Evolutionary conservation across 2,888 invertebrate species (phyloP).

Genomic region (Aromia moschata): DNA sequence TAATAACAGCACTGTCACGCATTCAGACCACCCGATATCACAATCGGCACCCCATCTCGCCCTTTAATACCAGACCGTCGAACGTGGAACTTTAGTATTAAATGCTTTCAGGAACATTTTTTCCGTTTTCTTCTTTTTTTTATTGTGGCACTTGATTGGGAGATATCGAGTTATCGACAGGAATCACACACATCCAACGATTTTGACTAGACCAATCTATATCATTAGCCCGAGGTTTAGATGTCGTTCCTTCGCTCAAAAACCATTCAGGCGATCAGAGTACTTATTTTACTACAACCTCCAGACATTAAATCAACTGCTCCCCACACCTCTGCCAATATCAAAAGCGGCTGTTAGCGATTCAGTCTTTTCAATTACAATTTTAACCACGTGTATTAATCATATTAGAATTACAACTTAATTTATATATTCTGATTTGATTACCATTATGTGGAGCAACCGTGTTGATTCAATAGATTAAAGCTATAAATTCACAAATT

Average conservation of each 20-base stretch:
- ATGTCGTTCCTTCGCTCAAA: slow-evolving; percentile 49
- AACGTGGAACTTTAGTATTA: slow-evolving; percentile 54
- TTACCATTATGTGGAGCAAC: slow-evolving; percentile 20
- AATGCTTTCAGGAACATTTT: slow-evolving; percentile 66
- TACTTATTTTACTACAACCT: slow-evolving; percentile 38
- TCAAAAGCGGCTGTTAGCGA: slow-evolving; percentile 16
- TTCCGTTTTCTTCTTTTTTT: slow-evolving; percentile 45
- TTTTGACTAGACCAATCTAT: slow-evolving; percentile 58
- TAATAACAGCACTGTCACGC: slow-evolving; percentile 44
- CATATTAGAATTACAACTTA: slow-evolving; percentile 24
- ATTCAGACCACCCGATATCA: slow-evolving; percentile 57
- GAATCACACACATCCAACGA: slow-evolving; percentile 45
- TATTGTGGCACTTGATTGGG: slow-evolving; percentile 62
- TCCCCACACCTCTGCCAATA: slow-evolving; percentile 36
- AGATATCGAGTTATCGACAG: slow-evolving; percentile 60
- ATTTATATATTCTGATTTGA: slow-evolving; percentile 24
- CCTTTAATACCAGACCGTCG: slow-evolving; percentile 62
- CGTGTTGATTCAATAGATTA: slow-evolving; percentile 19
- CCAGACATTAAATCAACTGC: slow-evolving; percentile 45
- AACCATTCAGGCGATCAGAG: slow-evolving; percentile 52
- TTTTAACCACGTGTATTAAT: slow-evolving; percentile 17
- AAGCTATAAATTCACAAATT: slow-evolving; percentile 27
- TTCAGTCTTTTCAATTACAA: slow-evolving; percentile 23
- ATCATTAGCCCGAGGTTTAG: slow-evolving; percentile 56
- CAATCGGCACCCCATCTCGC: slow-evolving; percentile 60